A percentile compares a stretch with the other conserved stretches of the same genome.
Evolutionary conservation across 2,888 invertebrate genomes (phyloP).

Genomic region (Microctonus aethiopoides): DNA sequence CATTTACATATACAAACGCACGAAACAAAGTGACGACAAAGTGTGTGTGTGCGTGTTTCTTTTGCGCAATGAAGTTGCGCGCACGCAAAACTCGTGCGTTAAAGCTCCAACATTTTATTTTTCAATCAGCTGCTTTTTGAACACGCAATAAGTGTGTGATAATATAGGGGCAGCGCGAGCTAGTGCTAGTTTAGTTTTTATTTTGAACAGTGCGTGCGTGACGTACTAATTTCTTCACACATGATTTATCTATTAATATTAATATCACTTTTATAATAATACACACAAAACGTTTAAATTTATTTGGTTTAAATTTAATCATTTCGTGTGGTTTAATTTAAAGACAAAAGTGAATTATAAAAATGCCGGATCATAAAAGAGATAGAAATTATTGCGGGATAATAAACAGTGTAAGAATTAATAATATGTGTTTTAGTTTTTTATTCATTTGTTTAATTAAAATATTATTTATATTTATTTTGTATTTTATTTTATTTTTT

Average conservation of each 20-base stretch:
- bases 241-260: constrained; percentile 8
- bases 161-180: constrained; percentile 8
- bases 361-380: constrained; percentile 27
- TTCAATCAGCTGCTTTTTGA: constrained; percentile 38
- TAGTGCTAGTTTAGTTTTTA: constrained; percentile 31
- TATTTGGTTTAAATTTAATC: no score
- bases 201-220: constrained; percentile 33
- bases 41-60: constrained; percentile 24
- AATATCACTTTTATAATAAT: background rate
- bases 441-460: constrained; percentile 16
- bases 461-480: no score
- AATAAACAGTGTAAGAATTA: constrained; percentile 31
- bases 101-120: constrained; percentile 9
- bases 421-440: background rate
- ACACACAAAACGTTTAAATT: background rate
- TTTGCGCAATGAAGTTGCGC: constrained; percentile 27
- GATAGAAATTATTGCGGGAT: constrained; percentile 21
- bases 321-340: no score
- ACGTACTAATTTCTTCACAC: no score
- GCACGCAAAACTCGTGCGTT: constrained; percentile 9
- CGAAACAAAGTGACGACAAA: constrained; percentile 25
- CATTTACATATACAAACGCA: constrained; percentile 16
- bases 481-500: no score
- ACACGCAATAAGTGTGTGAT: background rate
- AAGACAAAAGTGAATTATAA: background rate